A percentile compares a stretch with the other conserved stretches of the same genome.
Evolutionary conservation across 2,888 invertebrate species (phyloP).

Genomic region (Eristalis intricaria): DNA sequence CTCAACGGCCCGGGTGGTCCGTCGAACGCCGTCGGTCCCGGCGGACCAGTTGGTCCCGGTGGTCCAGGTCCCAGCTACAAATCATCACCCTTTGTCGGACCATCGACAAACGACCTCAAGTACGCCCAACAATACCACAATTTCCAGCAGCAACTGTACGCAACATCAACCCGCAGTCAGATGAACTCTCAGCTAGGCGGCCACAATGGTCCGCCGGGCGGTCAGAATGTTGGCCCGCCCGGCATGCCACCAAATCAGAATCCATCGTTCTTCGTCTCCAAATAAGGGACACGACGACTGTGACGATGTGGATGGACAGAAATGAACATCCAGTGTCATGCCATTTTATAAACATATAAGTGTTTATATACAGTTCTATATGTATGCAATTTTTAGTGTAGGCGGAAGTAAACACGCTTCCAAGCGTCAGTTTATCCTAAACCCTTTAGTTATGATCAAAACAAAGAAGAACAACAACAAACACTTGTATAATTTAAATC

Average conservation of each 20-base stretch:
- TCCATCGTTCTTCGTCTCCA: conserved; percentile 80
- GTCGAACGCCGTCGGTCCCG: conserved; percentile 69
- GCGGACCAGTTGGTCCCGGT: conserved; percentile 62
- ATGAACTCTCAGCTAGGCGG: conserved; percentile 76
- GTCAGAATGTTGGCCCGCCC: conserved; percentile 72
- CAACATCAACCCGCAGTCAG: conserved; percentile 89
- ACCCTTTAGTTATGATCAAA: background rate
- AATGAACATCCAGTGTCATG: conserved; percentile 48
- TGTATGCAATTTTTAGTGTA: background rate
- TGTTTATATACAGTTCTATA: background rate
- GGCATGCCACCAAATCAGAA: conserved; percentile 76
- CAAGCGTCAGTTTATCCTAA: background rate
- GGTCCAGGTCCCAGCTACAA: conserved; percentile 75
- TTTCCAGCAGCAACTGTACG: conserved; percentile 97
- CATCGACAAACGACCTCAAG: conserved; percentile 93
- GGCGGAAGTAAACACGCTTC: background rate
- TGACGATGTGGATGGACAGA: background rate
- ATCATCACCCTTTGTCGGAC: conserved; percentile 89
- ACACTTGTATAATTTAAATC: background rate
- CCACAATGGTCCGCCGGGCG: conserved; percentile 75
- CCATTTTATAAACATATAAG: conserved; percentile 32
- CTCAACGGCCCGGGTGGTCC: conserved; percentile 61
- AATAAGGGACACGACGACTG: conserved; percentile 73
- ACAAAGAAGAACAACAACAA: background rate
- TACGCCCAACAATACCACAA: conserved; percentile 98